These are phyloP conservation scores for Sciurus niger DNA, from an alignment of 2,113 vertebrate genomes.

Conservation along the genomic window DNA sequence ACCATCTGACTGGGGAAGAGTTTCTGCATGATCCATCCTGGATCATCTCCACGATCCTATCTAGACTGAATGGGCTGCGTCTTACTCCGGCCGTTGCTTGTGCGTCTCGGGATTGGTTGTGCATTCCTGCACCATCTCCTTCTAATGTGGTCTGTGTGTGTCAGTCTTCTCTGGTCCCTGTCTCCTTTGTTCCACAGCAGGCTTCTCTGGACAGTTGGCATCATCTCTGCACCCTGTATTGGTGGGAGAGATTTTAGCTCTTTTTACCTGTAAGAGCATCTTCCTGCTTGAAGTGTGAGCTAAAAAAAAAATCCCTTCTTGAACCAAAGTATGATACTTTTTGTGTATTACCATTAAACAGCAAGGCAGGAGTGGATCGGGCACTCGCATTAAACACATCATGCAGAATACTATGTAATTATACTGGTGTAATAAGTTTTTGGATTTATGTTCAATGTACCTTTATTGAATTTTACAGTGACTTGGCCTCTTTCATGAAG, in stretches of 20 bases:
- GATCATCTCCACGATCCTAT: background rate
- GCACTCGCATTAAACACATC: background rate
- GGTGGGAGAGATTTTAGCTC: background rate
- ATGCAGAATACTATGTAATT: rapidly evolving
- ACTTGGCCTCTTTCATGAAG: background rate
- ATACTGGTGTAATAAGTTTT: background rate
- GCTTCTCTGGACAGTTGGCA: background rate
- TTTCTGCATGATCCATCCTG: background rate
- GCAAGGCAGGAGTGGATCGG: background rate
- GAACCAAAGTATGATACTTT: background rate
- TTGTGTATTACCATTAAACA: background rate
- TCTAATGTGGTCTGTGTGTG: background rate
- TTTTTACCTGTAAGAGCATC: background rate
- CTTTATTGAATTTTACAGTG: background rate
- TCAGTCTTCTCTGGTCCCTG: background rate
- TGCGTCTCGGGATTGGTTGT: background rate
- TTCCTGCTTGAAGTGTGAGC: background rate
- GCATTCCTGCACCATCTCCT: background rate
- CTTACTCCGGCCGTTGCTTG: background rate
- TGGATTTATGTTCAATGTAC: background rate
- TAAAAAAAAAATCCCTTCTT: background rate
- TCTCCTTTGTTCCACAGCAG: background rate
- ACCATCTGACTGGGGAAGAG: background rate
- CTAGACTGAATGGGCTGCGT: background rate
- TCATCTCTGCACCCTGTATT: background rate